phyloP scores from a whole-genome alignment of 2,888 invertebrate species.

The Polia nebulosa region DNA sequence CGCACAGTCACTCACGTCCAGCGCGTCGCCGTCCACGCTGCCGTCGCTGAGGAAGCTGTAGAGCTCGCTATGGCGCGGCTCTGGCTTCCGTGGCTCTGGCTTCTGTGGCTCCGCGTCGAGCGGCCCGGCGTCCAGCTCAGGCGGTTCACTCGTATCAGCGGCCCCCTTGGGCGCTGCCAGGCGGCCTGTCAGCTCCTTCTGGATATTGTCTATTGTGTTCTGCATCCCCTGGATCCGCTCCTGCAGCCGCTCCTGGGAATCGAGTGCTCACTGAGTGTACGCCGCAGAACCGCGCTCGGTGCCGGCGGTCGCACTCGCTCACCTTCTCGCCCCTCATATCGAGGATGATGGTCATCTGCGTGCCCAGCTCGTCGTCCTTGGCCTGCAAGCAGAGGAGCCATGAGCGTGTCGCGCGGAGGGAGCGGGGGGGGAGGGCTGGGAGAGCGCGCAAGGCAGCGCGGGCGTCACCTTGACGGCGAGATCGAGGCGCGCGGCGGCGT shows the following conservation, averaged over 20 bases:
- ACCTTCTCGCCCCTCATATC: conserved; percentile 80
- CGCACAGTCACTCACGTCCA: conserved; percentile 63
- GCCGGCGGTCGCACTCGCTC: neutral
- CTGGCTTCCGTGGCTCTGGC: no score
- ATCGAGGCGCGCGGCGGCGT: no score
- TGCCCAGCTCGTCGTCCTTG: conserved; percentile 55
- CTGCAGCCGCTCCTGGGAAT: conserved; percentile 76
- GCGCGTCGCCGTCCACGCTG: conserved; percentile 71
- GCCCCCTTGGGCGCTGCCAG: conserved; percentile 43
- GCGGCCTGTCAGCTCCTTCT: conserved; percentile 79
- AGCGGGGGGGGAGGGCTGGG: no score
- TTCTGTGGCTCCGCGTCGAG: no score
- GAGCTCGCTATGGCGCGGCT: conserved; percentile 50
- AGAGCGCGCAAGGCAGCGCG: no score
- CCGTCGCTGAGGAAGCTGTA: conserved; percentile 73
- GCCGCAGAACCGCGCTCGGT: neutral
- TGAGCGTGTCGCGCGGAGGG: no score
- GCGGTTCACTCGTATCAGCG: conserved; percentile 20
- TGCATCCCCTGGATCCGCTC: conserved; percentile 77
- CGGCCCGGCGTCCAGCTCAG: conserved; percentile 56
- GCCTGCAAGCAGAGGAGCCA: no score
- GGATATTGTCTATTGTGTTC: conserved; percentile 81
- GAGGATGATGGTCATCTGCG: conserved; percentile 75
- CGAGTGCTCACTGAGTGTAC: neutral
- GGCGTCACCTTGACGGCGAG: no score